Percentiles rank a stretch among this genome's conserved stretches.
Conservation (phyloP, 2,888 invertebrate genomes). For the Teinopalpus imperialis region DNA sequence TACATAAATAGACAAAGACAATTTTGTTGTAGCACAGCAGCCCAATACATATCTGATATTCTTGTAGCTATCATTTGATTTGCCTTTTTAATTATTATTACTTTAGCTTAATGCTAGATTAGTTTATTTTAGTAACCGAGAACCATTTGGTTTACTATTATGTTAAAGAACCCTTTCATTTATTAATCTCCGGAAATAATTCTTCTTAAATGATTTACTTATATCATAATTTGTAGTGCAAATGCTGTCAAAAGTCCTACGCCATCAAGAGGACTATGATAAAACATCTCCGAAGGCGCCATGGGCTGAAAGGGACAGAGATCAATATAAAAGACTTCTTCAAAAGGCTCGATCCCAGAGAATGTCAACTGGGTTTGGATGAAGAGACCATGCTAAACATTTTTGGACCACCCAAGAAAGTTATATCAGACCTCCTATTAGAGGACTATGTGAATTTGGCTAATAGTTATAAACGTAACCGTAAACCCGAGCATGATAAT, state of each 20-base stretch:
- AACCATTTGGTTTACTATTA: too few relatives aligned
- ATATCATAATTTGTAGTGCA: conserved; percentile 55
- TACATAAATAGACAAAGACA: too few relatives aligned
- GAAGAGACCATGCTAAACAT: conserved; percentile 61
- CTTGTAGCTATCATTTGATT: too few relatives aligned
- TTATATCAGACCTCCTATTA: conserved; percentile 41
- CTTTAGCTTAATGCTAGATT: too few relatives aligned
- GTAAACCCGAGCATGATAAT: conserved; percentile 30
- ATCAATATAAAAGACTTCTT: conserved; percentile 53
- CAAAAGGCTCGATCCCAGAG: conserved; percentile 60
- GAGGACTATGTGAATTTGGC: conserved; percentile 49
- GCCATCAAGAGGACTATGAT: conserved; percentile 69
- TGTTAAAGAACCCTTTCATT: too few relatives aligned
- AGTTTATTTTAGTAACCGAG: too few relatives aligned
- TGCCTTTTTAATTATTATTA: too few relatives aligned
- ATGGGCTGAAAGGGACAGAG: conserved; percentile 50
- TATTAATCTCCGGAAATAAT: too few relatives aligned
- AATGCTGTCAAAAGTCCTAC: conserved; percentile 72
- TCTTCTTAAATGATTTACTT: too few relatives aligned
- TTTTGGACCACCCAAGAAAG: conserved; percentile 61
- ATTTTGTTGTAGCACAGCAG: too few relatives aligned
- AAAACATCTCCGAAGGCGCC: conserved; percentile 70
- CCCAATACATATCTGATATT: too few relatives aligned
- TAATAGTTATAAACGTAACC: conserved; percentile 28
- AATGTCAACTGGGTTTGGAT: conserved; percentile 61